Evolutionary conservation across 2,888 invertebrate species (phyloP), one percentile per base, ranked within the genome.

Genomic region (Gortyna flavago): DNA sequence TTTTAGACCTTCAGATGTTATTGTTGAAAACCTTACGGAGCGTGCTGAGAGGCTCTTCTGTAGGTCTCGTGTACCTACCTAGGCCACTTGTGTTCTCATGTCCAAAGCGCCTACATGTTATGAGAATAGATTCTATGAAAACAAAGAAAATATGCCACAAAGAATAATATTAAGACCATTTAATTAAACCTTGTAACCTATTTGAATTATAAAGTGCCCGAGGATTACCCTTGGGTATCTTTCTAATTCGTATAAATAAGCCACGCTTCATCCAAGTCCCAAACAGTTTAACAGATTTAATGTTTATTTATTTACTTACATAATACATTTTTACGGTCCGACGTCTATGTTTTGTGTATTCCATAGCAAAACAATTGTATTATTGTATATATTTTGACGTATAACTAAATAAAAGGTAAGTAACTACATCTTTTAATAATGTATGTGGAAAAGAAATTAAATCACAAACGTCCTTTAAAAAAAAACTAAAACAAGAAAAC

Each of bases 91-190:
- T 35, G 57, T 68, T 9, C 57, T n/a, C 7, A 25, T 75, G 32
- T 29, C 21, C 18, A 79, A 48, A 29, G 29, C 11, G 25, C 5
- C 44, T 48, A 44, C 29, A 32, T 25, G 4, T 51, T 51, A 2
- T 13, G 44, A 67, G 5, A 16, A 32, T 41, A 16, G 32, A 25
- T 35, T 48, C 4, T 25, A 41, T 18, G 1, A 64, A 83, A 54
- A 44, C 11, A 61, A 78, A 83, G 75, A 75, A 79, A 84, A 73
- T 86, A 75, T 86, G 84, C 84, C 87, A 83, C 71, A n/a, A 9
- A 32, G 6, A 65, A 29, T 51, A 16, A 35, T 25, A 25, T 38
- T 38, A 51, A 32, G 48, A 32, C 35, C 35, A 41, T 38, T 61
- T 5, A 62, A 54, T 54, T 54, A 11, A 9, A 54, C 54, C 51